phyloP scores from a whole-genome alignment of 2,113 vertebrate species.

The Lepus europaeus region DNA sequence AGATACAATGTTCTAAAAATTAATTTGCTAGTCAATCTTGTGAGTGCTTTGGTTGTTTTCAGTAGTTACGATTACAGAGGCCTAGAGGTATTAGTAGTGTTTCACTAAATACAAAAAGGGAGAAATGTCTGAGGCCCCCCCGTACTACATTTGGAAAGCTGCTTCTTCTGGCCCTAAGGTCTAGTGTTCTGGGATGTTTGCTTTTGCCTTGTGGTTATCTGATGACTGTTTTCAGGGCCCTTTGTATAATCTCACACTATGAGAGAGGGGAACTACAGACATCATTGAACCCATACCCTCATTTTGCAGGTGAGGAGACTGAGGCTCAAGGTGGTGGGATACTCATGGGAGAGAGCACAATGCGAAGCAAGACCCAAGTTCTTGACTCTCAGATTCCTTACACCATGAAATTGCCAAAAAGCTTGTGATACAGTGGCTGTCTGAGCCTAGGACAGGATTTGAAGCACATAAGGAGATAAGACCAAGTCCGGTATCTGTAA shows the following conservation, averaged over 20 bases:
- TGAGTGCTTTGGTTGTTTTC: not conserved
- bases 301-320: not conserved
- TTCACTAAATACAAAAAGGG: not conserved
- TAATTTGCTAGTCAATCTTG: constrained; percentile 26
- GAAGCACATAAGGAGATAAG: not conserved
- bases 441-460: not conserved
- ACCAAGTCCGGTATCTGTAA: not conserved
- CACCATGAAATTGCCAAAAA: not conserved
- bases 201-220: not conserved
- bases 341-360: too few relatives aligned
- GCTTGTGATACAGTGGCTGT: not conserved
- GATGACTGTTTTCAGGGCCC: not conserved
- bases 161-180: not conserved
- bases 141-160: not conserved
- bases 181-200: not conserved
- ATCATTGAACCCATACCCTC: not conserved
- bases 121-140: not conserved
- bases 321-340: not conserved
- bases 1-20: not conserved
- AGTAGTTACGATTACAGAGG: not conserved
- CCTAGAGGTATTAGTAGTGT: constrained; percentile 13
- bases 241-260: not conserved
- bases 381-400: not conserved
- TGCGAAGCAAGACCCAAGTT: not conserved
- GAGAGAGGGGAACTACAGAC: not conserved